Conservation (phyloP, 2,797 vertebrate genomes). For the Carapus acus region DNA sequence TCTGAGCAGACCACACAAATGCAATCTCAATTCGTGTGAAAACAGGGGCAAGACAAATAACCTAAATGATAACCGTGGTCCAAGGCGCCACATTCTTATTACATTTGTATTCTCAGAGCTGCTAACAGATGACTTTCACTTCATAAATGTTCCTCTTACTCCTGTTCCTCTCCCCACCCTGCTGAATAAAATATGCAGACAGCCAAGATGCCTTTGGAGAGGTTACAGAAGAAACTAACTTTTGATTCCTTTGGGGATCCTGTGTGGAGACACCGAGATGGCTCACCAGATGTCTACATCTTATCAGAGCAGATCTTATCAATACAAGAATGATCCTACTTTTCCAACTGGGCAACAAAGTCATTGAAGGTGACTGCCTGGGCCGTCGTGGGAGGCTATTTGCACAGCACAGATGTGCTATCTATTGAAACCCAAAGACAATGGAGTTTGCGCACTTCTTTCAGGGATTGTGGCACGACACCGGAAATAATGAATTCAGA, state of each 20-base stretch:
- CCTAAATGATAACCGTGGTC: no score
- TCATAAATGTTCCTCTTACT: conserved; percentile 2
- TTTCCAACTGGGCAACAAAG: conserved; percentile 36
- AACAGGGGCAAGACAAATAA: no score
- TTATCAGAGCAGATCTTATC: conserved; percentile 47
- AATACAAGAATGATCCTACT: conserved; percentile 24
- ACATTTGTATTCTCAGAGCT: conserved; percentile 19
- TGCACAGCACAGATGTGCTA: neutral
- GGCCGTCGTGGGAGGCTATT: conserved; percentile 8
- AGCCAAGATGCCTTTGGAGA: conserved; percentile 17
- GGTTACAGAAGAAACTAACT: conserved; percentile 20
- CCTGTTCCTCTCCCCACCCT: conserved; percentile 13
- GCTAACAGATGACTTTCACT: conserved; percentile 39
- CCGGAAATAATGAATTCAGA: conserved; percentile 11
- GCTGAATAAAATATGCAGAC: conserved; percentile 41
- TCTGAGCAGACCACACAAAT: no score
- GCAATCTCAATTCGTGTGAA: no score
- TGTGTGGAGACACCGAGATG: conserved; percentile 22
- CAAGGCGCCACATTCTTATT: conserved; percentile 14
- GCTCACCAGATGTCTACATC: conserved; percentile 27
- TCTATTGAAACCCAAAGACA: conserved; percentile 11
- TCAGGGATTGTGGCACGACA: conserved; percentile 1
- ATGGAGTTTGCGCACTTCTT: conserved; percentile 1
- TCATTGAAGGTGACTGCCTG: conserved; percentile 40
- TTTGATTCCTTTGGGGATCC: conserved; percentile 26